Percentiles rank a stretch among this genome's conserved stretches.
phyloP scores from a whole-genome alignment of 2,113 vertebrate genomes.

The Ranitomeya variabilis region DNA sequence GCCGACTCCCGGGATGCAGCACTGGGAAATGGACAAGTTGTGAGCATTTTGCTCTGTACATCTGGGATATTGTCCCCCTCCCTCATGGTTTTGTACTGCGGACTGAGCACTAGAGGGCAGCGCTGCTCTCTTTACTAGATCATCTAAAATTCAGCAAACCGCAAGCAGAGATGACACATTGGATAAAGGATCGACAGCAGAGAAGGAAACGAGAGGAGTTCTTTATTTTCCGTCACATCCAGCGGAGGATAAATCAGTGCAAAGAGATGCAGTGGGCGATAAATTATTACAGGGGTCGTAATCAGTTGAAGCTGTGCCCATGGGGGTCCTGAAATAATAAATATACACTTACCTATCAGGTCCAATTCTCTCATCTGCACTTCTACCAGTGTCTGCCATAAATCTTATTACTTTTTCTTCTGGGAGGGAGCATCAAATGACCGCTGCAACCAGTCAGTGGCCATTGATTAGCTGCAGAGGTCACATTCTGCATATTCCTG shows the following conservation, averaged over 20 bases:
- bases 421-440: no score
- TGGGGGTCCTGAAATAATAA: not conserved
- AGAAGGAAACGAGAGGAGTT: constrained; percentile 1
- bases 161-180: constrained; percentile 18
- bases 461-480: no score
- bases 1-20: no score
- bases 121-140: constrained; percentile 14
- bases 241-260: not conserved
- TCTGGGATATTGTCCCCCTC: no score
- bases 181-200: constrained; percentile 40
- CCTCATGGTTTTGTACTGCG: not conserved
- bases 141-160: not conserved
- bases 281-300: not conserved
- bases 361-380: no score
- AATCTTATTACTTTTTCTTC: no score
- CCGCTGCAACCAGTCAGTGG: no score
- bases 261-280: not conserved
- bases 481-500: no score
- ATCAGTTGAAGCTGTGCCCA: not conserved
- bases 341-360: not conserved
- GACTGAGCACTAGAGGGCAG: constrained; percentile 38
- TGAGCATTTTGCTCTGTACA: not conserved
- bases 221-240: not conserved
- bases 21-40: not conserved
- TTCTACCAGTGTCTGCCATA: no score